Evolutionary conservation across 2,888 invertebrate species (phyloP).

Genomic region (Hermaeophaga mercurialis): DNA sequence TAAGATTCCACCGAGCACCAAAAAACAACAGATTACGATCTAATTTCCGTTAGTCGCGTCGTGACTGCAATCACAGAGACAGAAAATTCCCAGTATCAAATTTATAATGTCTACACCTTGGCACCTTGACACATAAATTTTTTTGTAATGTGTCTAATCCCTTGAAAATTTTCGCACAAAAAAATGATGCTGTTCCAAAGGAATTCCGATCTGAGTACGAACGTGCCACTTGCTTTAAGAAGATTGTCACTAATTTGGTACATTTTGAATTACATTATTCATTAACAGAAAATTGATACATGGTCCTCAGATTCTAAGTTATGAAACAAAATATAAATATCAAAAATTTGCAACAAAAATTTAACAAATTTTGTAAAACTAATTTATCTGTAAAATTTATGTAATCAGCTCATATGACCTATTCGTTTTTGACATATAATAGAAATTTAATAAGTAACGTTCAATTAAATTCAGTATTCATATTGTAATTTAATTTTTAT

Average conservation of each 20-base stretch:
- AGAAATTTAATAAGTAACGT: no score
- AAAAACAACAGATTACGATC: slow-evolving; percentile 10
- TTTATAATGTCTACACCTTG: slow-evolving; percentile 20
- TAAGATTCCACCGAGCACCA: neutral
- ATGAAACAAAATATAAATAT: no score
- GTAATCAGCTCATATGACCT: no score
- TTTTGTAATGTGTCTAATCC: slow-evolving; percentile 17
- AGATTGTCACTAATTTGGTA: neutral
- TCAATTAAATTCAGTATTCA: no score
- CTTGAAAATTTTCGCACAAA: slow-evolving; percentile 4
- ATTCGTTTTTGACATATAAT: no score
- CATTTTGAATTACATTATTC: neutral
- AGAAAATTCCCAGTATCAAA: slow-evolving; percentile 18
- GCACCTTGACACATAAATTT: slow-evolving; percentile 20
- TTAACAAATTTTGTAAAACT: no score
- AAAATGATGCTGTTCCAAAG: slow-evolving; percentile 18
- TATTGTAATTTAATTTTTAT: no score
- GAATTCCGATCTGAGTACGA: slow-evolving; percentile 4
- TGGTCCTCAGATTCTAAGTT: no score
- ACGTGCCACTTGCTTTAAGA: neutral
- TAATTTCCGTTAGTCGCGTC: slow-evolving; percentile 7
- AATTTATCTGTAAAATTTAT: no score
- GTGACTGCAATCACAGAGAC: slow-evolving; percentile 7
- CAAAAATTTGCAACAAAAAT: no score
- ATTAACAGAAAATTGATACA: no score